Conservation (phyloP, 2,113 vertebrate genomes). For the Catharus minimus region DNA sequence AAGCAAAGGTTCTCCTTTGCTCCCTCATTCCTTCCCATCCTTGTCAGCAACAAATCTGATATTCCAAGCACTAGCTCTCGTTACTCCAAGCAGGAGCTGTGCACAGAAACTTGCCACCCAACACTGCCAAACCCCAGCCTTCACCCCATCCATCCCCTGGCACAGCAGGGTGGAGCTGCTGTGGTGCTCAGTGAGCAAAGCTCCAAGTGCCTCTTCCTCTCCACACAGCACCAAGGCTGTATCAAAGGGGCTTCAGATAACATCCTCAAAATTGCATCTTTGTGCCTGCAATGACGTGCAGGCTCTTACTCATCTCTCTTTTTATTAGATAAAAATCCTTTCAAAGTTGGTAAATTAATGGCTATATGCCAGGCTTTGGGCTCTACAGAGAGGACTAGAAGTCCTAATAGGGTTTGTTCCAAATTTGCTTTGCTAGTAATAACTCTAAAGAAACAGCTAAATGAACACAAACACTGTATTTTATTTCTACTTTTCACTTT, state of each 20-base stretch:
- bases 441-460: background rate
- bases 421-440: constrained; percentile 25
- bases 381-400: background rate
- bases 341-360: constrained; percentile 57
- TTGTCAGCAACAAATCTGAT: background rate
- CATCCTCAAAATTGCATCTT: background rate
- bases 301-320: constrained; percentile 28
- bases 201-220: background rate
- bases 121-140: background rate
- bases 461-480: background rate
- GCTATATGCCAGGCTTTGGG: background rate
- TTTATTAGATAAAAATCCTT: constrained; percentile 65
- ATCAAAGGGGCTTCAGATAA: background rate
- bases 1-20: background rate
- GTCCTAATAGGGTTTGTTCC: background rate
- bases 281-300: background rate
- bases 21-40: background rate
- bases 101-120: background rate
- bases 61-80: accelerated
- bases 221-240: background rate
- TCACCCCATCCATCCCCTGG: accelerated
- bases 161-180: accelerated
- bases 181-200: background rate
- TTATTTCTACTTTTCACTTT: background rate
- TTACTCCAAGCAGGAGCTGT: background rate